These are phyloP conservation scores for Glossophaga mutica DNA, from an alignment of 2,797 vertebrate species.

Conservation along the genomic window DNA sequence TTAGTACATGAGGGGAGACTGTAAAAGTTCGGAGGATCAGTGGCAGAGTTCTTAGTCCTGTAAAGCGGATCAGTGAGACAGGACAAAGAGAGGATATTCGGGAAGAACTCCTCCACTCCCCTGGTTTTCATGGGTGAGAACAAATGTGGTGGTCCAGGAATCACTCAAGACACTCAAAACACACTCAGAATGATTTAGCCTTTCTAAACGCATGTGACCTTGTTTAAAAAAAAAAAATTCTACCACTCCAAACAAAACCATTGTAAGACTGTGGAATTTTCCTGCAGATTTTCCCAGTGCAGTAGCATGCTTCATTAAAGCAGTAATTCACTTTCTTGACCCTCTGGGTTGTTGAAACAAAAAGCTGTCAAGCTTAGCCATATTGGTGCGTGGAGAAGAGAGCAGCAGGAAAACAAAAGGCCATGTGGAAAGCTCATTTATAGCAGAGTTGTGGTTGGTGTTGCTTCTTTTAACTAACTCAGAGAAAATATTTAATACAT, in stretches of 20 bases:
- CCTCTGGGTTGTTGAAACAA: neutral
- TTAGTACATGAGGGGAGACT: neutral
- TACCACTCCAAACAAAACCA: neutral
- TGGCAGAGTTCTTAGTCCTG: neutral
- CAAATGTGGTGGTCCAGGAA: neutral
- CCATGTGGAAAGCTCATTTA: neutral
- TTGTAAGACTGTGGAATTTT: neutral
- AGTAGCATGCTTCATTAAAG: neutral
- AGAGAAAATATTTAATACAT: neutral
- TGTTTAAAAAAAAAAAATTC: neutral
- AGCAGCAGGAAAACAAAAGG: neutral
- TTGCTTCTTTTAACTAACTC: neutral
- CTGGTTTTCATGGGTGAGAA: neutral
- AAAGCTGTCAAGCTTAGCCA: neutral
- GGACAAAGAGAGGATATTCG: neutral
- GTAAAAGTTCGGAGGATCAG: neutral
- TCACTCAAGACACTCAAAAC: neutral
- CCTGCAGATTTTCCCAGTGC: neutral
- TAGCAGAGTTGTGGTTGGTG: neutral
- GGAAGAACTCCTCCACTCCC: neutral
- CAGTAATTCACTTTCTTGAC: neutral
- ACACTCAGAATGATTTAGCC: neutral
- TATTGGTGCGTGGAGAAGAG: neutral
- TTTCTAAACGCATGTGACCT: neutral
- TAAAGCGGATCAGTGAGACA: fast-evolving